Percentiles rank a stretch among this genome's conserved stretches.
phyloP scores from a whole-genome alignment of 1,140 invertebrate genomes.

The Mercenaria mercenaria region DNA sequence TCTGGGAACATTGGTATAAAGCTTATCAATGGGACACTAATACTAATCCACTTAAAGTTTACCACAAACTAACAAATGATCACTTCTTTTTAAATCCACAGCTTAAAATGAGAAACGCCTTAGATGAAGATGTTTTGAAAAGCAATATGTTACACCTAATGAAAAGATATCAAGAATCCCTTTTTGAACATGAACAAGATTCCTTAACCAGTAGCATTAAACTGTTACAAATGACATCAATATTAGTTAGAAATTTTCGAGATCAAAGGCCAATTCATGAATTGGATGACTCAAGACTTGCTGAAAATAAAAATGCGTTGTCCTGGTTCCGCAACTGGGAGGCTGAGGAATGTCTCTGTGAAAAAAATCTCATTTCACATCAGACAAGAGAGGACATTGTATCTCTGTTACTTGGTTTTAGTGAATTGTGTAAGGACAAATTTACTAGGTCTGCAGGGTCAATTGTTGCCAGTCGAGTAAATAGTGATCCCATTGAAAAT shows the following conservation, averaged over 20 bases:
- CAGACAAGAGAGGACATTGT: slow-evolving; percentile 29
- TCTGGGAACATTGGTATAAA: slow-evolving; percentile 47
- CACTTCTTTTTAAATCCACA: slow-evolving; percentile 47
- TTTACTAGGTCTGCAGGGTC: not conserved
- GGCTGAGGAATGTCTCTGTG: not conserved
- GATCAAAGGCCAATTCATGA: slow-evolving; percentile 3
- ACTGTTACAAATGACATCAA: slow-evolving; percentile 11
- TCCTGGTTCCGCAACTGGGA: not conserved
- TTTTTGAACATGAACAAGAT: not conserved
- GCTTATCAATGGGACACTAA: slow-evolving; percentile 33
- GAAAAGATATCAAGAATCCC: slow-evolving; percentile 17
- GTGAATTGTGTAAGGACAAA: not conserved
- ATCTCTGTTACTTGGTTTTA: not conserved
- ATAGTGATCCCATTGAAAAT: slow-evolving; percentile 25
- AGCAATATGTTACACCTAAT: slow-evolving; percentile 50
- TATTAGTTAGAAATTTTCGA: slow-evolving; percentile 13
- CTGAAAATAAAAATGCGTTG: not conserved
- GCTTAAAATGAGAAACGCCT: slow-evolving; percentile 54
- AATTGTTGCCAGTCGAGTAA: not conserved
- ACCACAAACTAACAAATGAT: slow-evolving; percentile 59
- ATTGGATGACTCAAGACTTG: not conserved
- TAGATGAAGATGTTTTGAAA: slow-evolving; percentile 60
- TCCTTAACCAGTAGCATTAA: slow-evolving; percentile 8
- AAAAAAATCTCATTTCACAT: not conserved
- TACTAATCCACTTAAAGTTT: slow-evolving; percentile 26